Conservation (phyloP, 2,797 vertebrate species). For the Chiloscyllium punctatum region DNA sequence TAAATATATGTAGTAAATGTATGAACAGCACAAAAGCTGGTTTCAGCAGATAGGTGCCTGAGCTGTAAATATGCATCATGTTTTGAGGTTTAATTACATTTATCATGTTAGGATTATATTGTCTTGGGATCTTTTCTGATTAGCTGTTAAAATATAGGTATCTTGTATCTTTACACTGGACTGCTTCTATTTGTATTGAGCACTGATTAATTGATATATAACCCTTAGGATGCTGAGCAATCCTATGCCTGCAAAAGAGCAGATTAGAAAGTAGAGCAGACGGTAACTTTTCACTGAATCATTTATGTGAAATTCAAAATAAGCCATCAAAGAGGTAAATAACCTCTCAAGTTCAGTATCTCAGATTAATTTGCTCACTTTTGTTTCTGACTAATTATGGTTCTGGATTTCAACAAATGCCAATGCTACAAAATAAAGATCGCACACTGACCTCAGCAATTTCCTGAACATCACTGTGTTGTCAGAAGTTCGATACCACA, state of each 20-base stretch:
- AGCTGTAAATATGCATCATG: background rate
- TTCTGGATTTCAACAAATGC: background rate
- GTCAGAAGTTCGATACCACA: background rate
- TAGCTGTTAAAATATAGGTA: background rate
- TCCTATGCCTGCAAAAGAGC: background rate
- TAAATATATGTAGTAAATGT: background rate
- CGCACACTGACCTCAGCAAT: background rate
- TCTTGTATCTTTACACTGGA: background rate
- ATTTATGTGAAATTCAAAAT: conserved; percentile 17
- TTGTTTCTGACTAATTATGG: background rate
- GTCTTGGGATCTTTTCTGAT: background rate
- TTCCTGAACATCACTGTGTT: background rate
- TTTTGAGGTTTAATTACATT: background rate
- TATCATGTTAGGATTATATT: background rate
- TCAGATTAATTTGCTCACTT: background rate
- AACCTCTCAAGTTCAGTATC: background rate
- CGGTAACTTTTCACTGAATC: background rate
- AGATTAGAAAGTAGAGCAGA: conserved; percentile 31
- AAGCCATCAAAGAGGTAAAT: background rate
- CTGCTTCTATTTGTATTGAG: background rate
- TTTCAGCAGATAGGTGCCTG: background rate
- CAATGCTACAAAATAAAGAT: background rate
- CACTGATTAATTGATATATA: conserved; percentile 2
- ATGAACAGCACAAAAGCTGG: background rate
- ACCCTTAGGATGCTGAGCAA: background rate